phyloP scores from a whole-genome alignment of 1,140 invertebrate genomes.

The Cherax destructor region DNA sequence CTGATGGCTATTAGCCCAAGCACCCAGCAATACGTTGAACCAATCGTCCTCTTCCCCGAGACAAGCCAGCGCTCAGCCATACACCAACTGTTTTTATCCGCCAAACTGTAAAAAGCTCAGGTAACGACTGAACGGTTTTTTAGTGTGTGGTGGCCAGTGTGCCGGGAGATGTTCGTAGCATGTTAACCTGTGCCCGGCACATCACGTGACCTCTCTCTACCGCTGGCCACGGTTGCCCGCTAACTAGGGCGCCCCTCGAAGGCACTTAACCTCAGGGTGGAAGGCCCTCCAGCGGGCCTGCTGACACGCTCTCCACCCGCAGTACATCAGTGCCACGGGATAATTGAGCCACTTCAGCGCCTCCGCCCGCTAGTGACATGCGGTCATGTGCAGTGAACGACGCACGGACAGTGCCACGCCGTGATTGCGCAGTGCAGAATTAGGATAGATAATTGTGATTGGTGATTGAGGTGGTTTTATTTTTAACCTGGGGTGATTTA shows the following conservation, averaged over 20 bases:
- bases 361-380: slow-evolving; percentile 17
- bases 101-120: slow-evolving; percentile 67
- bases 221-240: slow-evolving; percentile 46
- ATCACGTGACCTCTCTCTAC: slow-evolving; percentile 49
- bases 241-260: slow-evolving; percentile 49
- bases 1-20: slow-evolving; percentile 68
- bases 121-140: slow-evolving; percentile 67
- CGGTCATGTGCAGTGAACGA: slow-evolving; percentile 45
- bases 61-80: slow-evolving; percentile 67
- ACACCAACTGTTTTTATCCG: slow-evolving; percentile 68
- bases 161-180: slow-evolving; percentile 61
- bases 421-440: slow-evolving; percentile 55
- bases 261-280: slow-evolving; percentile 52
- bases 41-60: slow-evolving; percentile 63
- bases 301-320: slow-evolving; percentile 43
- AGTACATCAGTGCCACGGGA: slow-evolving; percentile 62
- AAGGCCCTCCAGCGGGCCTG: slow-evolving; percentile 28
- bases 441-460: slow-evolving; percentile 60
- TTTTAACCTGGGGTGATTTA: slow-evolving; percentile 20
- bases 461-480: slow-evolving; percentile 56
- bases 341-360: slow-evolving; percentile 60
- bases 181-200: slow-evolving; percentile 49
- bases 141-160: slow-evolving; percentile 55
- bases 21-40: slow-evolving; percentile 68
- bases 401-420: slow-evolving; percentile 34